Evolutionary conservation across 2,113 vertebrate genomes (phyloP).

Genomic region (Noctilio leporinus): DNA sequence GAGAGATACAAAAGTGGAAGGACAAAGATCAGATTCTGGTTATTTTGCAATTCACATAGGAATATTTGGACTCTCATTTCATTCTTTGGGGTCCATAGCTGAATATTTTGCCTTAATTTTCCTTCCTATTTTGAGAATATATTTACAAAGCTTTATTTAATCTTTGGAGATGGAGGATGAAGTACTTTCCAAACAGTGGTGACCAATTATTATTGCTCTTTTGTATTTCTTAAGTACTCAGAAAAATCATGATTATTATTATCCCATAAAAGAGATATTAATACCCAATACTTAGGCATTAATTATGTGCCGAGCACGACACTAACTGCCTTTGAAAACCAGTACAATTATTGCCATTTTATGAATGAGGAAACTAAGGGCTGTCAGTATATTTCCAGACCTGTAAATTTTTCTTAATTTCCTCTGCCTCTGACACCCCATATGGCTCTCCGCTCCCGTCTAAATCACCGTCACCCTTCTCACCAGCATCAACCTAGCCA

Average conservation of each 20-base stretch:
- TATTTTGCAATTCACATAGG: neutral
- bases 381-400: neutral
- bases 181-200: neutral
- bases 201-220: neutral
- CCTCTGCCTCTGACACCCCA: neutral
- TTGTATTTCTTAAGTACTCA: neutral
- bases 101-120: neutral
- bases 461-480: neutral
- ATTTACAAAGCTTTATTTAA: neutral
- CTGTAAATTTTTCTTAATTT: neutral
- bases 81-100: neutral
- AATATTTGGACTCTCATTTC: neutral
- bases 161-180: neutral
- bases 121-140: neutral
- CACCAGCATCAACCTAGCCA: neutral
- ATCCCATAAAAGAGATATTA: neutral
- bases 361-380: neutral
- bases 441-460: neutral
- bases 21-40: neutral
- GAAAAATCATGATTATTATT: conserved; percentile 7
- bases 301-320: neutral
- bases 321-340: neutral
- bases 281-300: neutral
- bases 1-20: neutral
- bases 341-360: neutral